These are phyloP conservation scores for Horisme vitalbata DNA, from an alignment of 2,888 invertebrate species.

Conservation along the genomic window DNA sequence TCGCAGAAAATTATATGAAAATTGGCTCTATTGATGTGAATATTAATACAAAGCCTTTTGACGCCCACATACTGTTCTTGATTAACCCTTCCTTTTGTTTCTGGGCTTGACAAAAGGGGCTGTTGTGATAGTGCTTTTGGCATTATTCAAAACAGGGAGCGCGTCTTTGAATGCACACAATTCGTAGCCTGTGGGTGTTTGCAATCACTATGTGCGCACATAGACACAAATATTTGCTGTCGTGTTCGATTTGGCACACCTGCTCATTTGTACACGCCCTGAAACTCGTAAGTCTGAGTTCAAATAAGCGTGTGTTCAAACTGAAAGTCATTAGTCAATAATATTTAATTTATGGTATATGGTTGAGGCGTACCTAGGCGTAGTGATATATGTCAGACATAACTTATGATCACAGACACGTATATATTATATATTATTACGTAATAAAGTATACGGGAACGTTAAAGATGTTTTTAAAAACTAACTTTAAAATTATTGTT, in stretches of 20 bases:
- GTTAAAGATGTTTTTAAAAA: no score
- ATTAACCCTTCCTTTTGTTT: conserved; percentile 6
- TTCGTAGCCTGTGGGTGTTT: conserved; percentile 15
- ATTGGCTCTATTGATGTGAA: conserved; percentile 1
- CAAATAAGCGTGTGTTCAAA: conserved; percentile 16
- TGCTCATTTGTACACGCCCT: conserved; percentile 37
- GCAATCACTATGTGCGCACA: conserved; percentile 21
- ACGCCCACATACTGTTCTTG: neutral
- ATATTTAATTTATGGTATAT: conserved; percentile 6
- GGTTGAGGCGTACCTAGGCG: neutral
- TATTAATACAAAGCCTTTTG: conserved; percentile 2
- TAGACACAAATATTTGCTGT: conserved; percentile 45
- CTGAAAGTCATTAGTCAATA: conserved; percentile 4
- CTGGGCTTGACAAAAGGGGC: conserved; percentile 7
- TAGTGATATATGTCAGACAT: no score
- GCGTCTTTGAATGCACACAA: conserved; percentile 15
- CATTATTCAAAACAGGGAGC: conserved; percentile 22
- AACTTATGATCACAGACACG: no score
- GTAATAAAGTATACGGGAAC: no score
- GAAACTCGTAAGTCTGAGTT: conserved; percentile 13
- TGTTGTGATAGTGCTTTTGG: conserved; percentile 10
- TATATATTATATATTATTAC: no score
- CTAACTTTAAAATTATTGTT: no score
- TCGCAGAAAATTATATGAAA: neutral
- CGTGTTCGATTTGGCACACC: conserved; percentile 46